Base-by-base conservation (phyloP, 1,140 invertebrate genomes). In the Chionoecetes opilio region DNA sequence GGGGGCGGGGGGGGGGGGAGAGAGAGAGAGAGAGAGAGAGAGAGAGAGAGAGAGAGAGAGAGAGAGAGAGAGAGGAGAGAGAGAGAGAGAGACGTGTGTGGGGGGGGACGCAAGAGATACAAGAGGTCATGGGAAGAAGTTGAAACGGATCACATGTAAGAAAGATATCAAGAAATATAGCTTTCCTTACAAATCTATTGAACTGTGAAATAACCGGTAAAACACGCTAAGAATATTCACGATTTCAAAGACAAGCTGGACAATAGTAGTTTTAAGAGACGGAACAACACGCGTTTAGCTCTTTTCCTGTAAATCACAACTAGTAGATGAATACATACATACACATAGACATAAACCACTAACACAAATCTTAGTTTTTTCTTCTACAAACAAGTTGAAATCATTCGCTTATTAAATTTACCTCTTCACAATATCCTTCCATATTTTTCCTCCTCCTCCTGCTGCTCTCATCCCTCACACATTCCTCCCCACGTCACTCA, bases 11-110 rank as follows among this genome's bases (percentile, higher is more conserved):
- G 41, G 88, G 37, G 35, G 26, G 88, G 31, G 88, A 90, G 2
- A 53, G 88, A 90, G 88, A 53, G 88, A 90, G 88, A 53, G 88
- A 90, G 88, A 90, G 88, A 53, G 88, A 37, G 86, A 88, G 35
- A 37, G 86, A 37, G 86, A 88, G 86, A 88, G 86, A 90, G 88
- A 41, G 35, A 90, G 88, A 90, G 88, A 90, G 88, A 90, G 88
- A 90, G 46, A 41, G 46, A 90, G 88, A 90, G 88, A 90, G 34
- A 90, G 88, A 90, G 88, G 88, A 37, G 37, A 26, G 86, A 31
- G 86, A 88, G 26, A 35, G 86, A 88, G 34, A 88, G n/a, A 88
- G 86, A 31, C 17, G 17, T 14, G n/a, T 75, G 17, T 75, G 17
- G 63, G n/a, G n/a, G n/a, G n/a, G n/a, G n/a, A n/a, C n/a, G n/a